Evolutionary conservation across 1,140 invertebrate genomes (phyloP).

Genomic region (Chironomus striatipennis): DNA sequence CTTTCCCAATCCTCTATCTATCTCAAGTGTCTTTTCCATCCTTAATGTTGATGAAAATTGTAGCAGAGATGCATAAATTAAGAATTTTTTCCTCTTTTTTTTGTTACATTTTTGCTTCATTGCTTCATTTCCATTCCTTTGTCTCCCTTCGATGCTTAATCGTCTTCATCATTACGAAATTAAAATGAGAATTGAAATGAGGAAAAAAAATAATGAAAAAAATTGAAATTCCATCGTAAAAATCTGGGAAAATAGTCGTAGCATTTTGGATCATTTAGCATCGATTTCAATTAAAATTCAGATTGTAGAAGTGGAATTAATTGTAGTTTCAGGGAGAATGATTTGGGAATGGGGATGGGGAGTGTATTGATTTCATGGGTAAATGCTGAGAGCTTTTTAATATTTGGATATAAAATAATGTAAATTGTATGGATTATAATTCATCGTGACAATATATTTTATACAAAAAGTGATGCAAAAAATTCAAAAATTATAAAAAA

Average conservation of each 20-base stretch:
- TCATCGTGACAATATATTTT: too few species aligned
- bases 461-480: too few species aligned
- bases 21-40: too few species aligned
- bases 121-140: background rate
- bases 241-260: background rate
- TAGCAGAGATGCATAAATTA: background rate
- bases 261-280: background rate
- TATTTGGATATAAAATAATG: too few species aligned
- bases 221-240: background rate
- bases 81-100: background rate
- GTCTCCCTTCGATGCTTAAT: background rate
- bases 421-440: too few species aligned
- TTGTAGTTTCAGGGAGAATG: too few species aligned
- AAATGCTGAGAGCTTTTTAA: too few species aligned
- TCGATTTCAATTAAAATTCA: conserved; percentile 10
- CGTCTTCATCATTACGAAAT: conserved; percentile 2
- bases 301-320: background rate
- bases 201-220: background rate
- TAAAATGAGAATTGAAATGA: background rate
- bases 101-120: background rate
- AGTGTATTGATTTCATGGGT: too few species aligned
- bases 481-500: too few species aligned
- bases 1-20: too few species aligned
- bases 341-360: too few species aligned
- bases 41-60: too few species aligned